A percentile compares a stretch with the other conserved stretches of the same genome.
phyloP scores from a whole-genome alignment of 1,140 invertebrate genomes.

The Drosophila seguyi region DNA sequence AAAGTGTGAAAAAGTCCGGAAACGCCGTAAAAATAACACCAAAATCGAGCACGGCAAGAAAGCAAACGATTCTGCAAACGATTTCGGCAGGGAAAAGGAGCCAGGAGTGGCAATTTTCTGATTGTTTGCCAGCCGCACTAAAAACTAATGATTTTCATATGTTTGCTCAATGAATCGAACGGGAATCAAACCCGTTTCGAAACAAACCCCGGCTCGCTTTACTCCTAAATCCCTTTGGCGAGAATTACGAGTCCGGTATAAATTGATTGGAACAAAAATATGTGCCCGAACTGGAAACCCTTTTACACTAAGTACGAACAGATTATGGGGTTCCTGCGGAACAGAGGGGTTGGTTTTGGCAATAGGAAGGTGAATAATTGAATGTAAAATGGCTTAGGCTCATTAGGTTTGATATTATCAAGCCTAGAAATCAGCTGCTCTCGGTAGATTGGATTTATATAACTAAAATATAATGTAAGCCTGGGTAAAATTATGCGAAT shows the following conservation, averaged over 20 bases:
- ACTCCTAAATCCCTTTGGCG: slow-evolving; percentile 5
- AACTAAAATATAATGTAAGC: not conserved
- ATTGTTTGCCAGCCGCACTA: slow-evolving; percentile 80
- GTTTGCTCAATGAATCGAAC: slow-evolving; percentile 78
- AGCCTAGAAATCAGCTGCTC: slow-evolving; percentile 15
- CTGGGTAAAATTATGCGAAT: not conserved
- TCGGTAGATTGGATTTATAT: not conserved
- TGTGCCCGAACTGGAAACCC: slow-evolving; percentile 22
- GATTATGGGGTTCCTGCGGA: slow-evolving; percentile 1
- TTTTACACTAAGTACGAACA: slow-evolving; percentile 35
- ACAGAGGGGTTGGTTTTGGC: not conserved
- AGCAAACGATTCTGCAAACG: slow-evolving; percentile 38
- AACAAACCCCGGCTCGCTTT: not conserved
- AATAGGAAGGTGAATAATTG: slow-evolving; percentile 6
- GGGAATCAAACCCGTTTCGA: slow-evolving; percentile 7
- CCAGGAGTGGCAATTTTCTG: slow-evolving; percentile 77
- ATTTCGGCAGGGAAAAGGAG: slow-evolving; percentile 49
- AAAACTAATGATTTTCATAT: slow-evolving; percentile 84
- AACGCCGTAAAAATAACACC: slow-evolving; percentile 62
- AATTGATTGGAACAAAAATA: slow-evolving; percentile 42
- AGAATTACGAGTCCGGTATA: slow-evolving; percentile 52
- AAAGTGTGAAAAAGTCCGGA: slow-evolving; percentile 79
- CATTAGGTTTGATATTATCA: slow-evolving; percentile 21
- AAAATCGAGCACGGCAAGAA: slow-evolving; percentile 47
- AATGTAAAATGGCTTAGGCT: slow-evolving; percentile 12